Evolutionary conservation across 2,888 invertebrate genomes (phyloP), one percentile per base, ranked within the genome.

Genomic region (Agrypnus murinus): DNA sequence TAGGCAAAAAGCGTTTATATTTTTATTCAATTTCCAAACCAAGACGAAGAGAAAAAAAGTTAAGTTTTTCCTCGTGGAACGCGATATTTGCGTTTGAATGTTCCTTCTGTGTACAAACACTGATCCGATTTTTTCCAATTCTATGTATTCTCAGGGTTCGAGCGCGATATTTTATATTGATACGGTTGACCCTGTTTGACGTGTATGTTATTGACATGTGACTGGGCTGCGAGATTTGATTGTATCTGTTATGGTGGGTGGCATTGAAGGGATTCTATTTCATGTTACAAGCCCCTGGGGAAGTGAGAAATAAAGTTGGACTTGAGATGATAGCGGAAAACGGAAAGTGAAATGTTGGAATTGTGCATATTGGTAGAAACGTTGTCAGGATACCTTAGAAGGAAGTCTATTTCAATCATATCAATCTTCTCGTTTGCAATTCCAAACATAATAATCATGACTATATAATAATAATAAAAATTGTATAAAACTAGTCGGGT

Each of bases 131-230:
- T 71, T 67, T 46, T 60, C 43, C 53, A 67, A 38, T 59, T 53
- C 40, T 10, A 62, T 63, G 43, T 31, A 19, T 55, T 62, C 45
- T 10, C 25, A 15, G 58, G 60, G 60, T 38, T 63, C 50, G 45
- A 43, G 34, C 14, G 60, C 66, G 53, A 74, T 71, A 73, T 71
- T 73, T 66, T 73, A 74, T 74, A 69, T 69, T 64, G 73, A 74
- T 73, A 73, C 68, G 57, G 73, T 75, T 75, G 76, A 77, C 74
- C 75, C 70, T 71, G 77, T 75, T 77, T 79, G 79, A 78, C 77
- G 74, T 77, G 76, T 75, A 66, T 77, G 79, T 77, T 80, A 80
- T 80, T 81, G 81, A 80, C 81, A 80, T 73, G 75, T 79, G 80
- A 78, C 79, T 75, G 69, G 75, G 77, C 74, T 71, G 69, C 71